Conservation (phyloP, 2,113 vertebrate genomes). For the Pionites leucogaster region DNA sequence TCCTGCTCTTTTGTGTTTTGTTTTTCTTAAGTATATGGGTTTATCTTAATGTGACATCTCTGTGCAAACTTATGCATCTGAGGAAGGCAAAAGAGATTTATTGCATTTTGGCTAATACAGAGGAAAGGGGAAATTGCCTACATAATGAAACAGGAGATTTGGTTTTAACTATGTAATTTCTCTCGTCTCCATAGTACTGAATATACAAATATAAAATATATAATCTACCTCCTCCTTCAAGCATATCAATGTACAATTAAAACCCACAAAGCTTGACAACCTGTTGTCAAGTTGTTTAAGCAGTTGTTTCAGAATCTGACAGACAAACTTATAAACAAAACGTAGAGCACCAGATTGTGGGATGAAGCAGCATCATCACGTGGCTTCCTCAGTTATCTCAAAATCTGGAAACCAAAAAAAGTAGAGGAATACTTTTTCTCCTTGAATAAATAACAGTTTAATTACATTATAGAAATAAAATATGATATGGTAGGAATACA, state of each 20-base stretch:
- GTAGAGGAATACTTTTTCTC: slow-evolving; percentile 67
- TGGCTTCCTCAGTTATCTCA: slow-evolving; percentile 56
- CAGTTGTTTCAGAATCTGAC: slow-evolving; percentile 49
- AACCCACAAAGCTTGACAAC: slow-evolving; percentile 48
- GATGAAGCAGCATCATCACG: slow-evolving; percentile 53
- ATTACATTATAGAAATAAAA: slow-evolving; percentile 83
- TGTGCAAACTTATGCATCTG: slow-evolving; percentile 31
- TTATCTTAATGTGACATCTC: slow-evolving; percentile 13
- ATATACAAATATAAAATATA: slow-evolving; percentile 26
- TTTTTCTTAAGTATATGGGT: neutral
- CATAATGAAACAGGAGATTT: slow-evolving; percentile 40
- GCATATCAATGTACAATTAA: slow-evolving; percentile 50
- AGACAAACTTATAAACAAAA: slow-evolving; percentile 54
- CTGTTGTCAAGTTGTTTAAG: slow-evolving; percentile 62
- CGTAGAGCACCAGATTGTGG: slow-evolving; percentile 48
- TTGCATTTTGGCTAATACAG: slow-evolving; percentile 42
- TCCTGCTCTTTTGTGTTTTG: neutral
- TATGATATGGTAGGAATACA: slow-evolving; percentile 79
- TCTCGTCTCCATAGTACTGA: slow-evolving; percentile 11
- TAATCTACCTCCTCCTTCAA: slow-evolving; percentile 46
- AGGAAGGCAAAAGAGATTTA: slow-evolving; percentile 55
- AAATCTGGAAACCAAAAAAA: slow-evolving; percentile 70
- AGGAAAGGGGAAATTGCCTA: slow-evolving; percentile 58
- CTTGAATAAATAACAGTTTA: slow-evolving; percentile 84
- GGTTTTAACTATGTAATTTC: slow-evolving; percentile 34